Evolutionary conservation across 2,113 vertebrate genomes (phyloP).

Genomic region (Pseudopodoces humilis): DNA sequence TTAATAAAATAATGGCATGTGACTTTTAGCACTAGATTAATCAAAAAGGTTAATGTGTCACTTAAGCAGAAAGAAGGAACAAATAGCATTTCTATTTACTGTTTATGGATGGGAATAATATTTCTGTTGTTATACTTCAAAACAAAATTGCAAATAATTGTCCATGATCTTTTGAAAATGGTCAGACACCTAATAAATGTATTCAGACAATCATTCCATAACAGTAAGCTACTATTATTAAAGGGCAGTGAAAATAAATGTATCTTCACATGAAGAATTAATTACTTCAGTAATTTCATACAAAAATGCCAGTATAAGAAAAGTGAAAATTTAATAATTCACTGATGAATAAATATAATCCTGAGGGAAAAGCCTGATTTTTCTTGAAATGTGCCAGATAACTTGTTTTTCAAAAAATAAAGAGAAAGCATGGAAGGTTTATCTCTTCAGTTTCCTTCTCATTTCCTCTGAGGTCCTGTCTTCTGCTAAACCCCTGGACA

Average conservation of each 20-base stretch:
- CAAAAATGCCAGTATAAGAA: background rate
- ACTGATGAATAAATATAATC: background rate
- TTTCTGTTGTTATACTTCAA: background rate
- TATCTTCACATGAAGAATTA: background rate
- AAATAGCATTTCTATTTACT: background rate
- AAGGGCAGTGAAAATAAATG: background rate
- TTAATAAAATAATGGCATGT: conserved; percentile 36
- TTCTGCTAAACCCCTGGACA: background rate
- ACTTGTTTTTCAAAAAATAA: too few relatives aligned
- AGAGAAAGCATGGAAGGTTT: background rate
- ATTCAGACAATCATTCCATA: background rate
- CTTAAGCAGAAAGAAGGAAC: background rate
- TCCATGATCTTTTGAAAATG: background rate
- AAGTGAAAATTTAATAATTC: background rate
- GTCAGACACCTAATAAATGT: background rate
- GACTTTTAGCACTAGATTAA: conserved; percentile 10
- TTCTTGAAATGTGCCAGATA: background rate
- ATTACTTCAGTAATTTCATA: background rate
- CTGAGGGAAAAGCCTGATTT: background rate
- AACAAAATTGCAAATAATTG: background rate
- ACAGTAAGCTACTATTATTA: background rate
- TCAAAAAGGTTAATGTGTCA: background rate
- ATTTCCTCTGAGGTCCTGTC: background rate
- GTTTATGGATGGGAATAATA: background rate
- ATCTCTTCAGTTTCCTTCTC: background rate